Percentiles rank a stretch among this genome's conserved stretches.
phyloP scores from a whole-genome alignment of 2,888 invertebrate genomes.

The Dicyrtoma fusca region DNA sequence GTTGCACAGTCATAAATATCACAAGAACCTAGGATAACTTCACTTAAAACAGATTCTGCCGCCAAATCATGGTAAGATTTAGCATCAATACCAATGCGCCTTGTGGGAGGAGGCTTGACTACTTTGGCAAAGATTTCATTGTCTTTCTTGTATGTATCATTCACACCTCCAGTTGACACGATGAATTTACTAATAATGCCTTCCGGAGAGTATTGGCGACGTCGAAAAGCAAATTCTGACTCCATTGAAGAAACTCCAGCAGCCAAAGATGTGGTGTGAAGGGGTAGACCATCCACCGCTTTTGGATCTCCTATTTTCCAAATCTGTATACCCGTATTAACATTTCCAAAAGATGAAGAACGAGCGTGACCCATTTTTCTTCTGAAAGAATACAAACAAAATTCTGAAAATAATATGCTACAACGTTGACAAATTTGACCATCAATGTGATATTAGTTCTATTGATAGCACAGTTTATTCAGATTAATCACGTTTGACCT shows the following conservation, averaged over 20 bases:
- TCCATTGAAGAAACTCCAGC: neutral
- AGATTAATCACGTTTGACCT: no score
- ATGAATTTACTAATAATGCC: conserved; percentile 47
- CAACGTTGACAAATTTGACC: no score
- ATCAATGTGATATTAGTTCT: no score
- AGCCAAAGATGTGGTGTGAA: conserved; percentile 18
- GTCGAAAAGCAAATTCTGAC: conserved; percentile 11
- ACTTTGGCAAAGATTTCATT: neutral
- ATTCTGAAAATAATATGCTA: no score
- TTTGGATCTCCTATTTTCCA: conserved; percentile 43
- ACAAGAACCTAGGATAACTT: conserved; percentile 39
- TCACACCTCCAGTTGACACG: neutral
- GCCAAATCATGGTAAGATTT: conserved; percentile 46
- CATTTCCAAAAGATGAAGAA: conserved; percentile 50
- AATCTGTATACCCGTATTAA: conserved; percentile 43
- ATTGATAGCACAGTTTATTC: no score
- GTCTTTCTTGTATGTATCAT: neutral
- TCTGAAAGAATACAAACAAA: no score
- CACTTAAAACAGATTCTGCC: conserved; percentile 42
- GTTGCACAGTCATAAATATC: conserved; percentile 45
- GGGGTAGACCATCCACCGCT: conserved; percentile 34
- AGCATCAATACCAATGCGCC: conserved; percentile 45
- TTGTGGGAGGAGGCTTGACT: conserved; percentile 17
- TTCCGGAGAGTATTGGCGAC: conserved; percentile 46
- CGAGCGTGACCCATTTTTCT: conserved; percentile 41